phyloP scores from a whole-genome alignment of 2,797 vertebrate genomes.

The Smutsia gigantea region DNA sequence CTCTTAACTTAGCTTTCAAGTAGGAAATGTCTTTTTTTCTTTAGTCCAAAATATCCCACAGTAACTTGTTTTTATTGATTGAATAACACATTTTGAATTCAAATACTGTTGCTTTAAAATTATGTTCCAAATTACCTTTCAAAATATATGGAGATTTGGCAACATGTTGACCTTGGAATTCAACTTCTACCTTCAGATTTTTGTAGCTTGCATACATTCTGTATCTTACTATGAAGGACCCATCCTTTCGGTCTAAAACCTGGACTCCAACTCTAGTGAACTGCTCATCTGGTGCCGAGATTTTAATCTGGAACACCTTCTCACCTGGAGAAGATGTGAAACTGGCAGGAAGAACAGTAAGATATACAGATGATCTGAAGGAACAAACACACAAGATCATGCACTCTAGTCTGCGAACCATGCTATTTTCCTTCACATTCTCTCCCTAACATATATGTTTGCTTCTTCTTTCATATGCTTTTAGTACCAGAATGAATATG shows the following conservation, averaged over 20 bases:
- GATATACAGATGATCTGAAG: background rate
- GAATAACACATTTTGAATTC: background rate
- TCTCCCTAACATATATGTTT: background rate
- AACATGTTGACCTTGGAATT: constrained; percentile 88
- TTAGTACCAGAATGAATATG: constrained; percentile 1
- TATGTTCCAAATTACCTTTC: constrained; percentile 88
- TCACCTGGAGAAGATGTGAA: constrained; percentile 94
- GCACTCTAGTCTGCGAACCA: background rate
- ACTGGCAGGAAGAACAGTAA: constrained; percentile 84
- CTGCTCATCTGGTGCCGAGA: constrained; percentile 91
- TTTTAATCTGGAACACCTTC: constrained; percentile 94
- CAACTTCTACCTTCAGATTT: constrained; percentile 91
- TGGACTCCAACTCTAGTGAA: constrained; percentile 96
- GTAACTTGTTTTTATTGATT: constrained; percentile 2
- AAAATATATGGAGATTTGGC: constrained; percentile 94
- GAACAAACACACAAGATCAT: background rate
- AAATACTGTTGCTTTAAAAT: background rate
- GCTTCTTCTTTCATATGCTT: background rate
- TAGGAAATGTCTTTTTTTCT: background rate
- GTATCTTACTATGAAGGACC: constrained; percentile 96
- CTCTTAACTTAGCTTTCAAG: constrained; percentile 9
- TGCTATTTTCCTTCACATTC: background rate
- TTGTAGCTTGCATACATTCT: constrained; percentile 97
- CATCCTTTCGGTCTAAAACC: constrained; percentile 95
- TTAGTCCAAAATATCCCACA: background rate